Base-by-base conservation (phyloP, 2,797 vertebrate species). In the Poeciliopsis presidionis region DNA sequence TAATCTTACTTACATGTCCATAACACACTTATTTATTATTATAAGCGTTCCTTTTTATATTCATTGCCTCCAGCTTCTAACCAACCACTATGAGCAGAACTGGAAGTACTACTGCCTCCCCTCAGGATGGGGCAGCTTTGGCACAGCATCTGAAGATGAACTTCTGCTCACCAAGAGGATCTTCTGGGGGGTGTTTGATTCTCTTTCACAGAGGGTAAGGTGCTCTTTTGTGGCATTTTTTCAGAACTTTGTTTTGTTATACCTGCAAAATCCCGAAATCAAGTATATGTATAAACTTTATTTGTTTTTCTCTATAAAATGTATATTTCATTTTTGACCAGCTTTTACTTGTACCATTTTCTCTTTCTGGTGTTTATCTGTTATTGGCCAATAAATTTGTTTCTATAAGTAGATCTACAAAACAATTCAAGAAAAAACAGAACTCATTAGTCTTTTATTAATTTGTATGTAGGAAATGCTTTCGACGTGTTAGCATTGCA, bases 71-170 rank as follows among this genome's bases (percentile, higher is more conserved):
- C 92, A 99, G 98, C 96, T 99, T 84, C 91, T 99, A 90, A 98
- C 97, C 47, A 98, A 97, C 89, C 98, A 99, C 91, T 99, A 98
- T 30, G 98, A 99, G 86, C 98, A 97, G 92, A 97, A 97, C 93
- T 99, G 98, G 98, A 99, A 99, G 94, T 99, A 97, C 84, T 99
- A 99, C 95, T 99, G 98, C 87, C 97, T 99, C 79, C 98, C 98
- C 2, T 97, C 97, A 7, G 97, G 97, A 93, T 98, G 97, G 88
- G 97, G 97, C 33, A 96, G 96, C 94, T 98, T 96, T 7, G 98
- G 98, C 73, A 96, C 97, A 69, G 97, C 98, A 1, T 97, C 97
- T 30, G 98, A 97, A 82, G 98, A 99, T 80, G 98, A 99, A 81
- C 92, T 99, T 1, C 97, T 98, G 77, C 97, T 99, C 92, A 98